These are phyloP conservation scores for Thripadectes ignobilis DNA, from an alignment of 2,797 vertebrate species.

Conservation along the genomic window DNA sequence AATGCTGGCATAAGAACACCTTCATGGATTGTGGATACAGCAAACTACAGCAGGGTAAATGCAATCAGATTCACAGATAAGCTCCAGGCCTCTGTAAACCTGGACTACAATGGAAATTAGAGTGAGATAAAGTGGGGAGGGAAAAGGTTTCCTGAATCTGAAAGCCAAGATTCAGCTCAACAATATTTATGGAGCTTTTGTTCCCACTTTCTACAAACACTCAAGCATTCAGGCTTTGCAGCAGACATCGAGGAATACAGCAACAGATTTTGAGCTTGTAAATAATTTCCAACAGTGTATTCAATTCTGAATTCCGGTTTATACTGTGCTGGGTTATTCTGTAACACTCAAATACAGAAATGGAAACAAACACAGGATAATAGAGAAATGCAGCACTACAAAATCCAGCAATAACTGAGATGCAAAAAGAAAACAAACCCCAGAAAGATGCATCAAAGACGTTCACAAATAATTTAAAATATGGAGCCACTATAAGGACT, in stretches of 20 bases:
- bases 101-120: neutral
- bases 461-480: neutral
- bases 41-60: neutral
- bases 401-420: neutral
- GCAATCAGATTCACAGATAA: neutral
- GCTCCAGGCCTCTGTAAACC: neutral
- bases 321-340: neutral
- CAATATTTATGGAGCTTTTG: neutral
- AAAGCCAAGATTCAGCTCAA: constrained; percentile 3
- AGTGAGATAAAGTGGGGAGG: neutral
- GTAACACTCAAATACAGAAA: neutral
- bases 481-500: neutral
- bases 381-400: neutral
- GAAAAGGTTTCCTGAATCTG: neutral
- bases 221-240: neutral
- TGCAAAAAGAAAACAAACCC: neutral
- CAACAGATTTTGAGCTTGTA: constrained; percentile 28
- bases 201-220: neutral
- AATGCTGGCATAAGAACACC: neutral
- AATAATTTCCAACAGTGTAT: constrained; percentile 34
- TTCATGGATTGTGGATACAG: neutral
- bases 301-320: constrained; percentile 11
- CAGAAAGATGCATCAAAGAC: neutral
- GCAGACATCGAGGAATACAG: neutral
- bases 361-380: neutral